Conservation (phyloP, 92 coral and sea anemone genomes). For the Parazoanthus darwini region DNA sequence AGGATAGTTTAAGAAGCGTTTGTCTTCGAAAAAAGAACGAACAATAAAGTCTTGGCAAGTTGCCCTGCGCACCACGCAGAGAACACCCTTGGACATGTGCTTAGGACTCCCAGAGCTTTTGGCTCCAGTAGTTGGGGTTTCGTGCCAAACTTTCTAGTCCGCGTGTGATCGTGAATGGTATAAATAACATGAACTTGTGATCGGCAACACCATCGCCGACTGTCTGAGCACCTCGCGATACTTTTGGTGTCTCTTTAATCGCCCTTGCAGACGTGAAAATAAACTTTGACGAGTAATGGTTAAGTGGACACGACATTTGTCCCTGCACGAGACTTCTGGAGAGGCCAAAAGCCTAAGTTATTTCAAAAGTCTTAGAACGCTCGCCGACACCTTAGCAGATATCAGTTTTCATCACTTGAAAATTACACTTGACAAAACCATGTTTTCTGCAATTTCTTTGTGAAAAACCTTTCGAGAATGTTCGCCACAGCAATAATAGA, state of each 20-base stretch:
- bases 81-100: not conserved
- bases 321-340: not conserved
- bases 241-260: conserved; percentile 26
- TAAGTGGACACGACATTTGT: conserved; percentile 10
- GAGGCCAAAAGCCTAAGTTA: too few species aligned
- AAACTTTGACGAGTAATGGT: conserved; percentile 17
- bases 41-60: not conserved
- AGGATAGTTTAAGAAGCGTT: not conserved
- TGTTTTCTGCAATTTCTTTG: not conserved
- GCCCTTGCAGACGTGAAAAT: conserved; percentile 33
- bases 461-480: not conserved
- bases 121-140: not conserved
- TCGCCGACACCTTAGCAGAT: not conserved
- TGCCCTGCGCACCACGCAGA: not conserved
- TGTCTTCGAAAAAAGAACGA: too few species aligned
- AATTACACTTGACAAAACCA: not conserved
- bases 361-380: too few species aligned
- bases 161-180: not conserved
- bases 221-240: conserved; percentile 23
- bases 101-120: not conserved
- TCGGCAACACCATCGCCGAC: conserved; percentile 26
- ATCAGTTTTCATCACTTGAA: not conserved
- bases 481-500: not conserved
- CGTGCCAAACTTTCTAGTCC: not conserved
- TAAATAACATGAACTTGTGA: conserved; percentile 6